Evolutionary conservation across 2,797 vertebrate species (phyloP).

Genomic region (Poeciliopsis gracilis): DNA sequence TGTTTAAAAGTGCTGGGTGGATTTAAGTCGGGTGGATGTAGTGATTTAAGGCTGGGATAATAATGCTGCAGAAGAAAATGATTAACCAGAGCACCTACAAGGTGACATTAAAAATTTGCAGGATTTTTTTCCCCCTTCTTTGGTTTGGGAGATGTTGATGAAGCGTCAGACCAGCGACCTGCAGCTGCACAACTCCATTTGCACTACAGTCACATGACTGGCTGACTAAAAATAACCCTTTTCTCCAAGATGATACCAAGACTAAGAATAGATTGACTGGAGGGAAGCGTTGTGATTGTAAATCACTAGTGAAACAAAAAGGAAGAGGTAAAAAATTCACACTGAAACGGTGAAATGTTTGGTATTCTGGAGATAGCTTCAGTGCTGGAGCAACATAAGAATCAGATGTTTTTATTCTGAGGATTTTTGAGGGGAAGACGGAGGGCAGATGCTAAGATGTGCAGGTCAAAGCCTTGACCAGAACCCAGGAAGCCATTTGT

Average conservation of each 20-base stretch:
- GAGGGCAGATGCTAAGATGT: slow-evolving; percentile 1
- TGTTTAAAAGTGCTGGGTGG: slow-evolving; percentile 30
- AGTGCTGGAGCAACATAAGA: slow-evolving; percentile 1
- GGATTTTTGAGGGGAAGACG: background rate
- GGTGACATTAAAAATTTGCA: background rate
- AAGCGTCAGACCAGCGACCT: slow-evolving; percentile 45
- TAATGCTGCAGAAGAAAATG: background rate
- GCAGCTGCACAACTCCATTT: slow-evolving; percentile 60
- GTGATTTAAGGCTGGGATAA: background rate
- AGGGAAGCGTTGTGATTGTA: slow-evolving; percentile 47
- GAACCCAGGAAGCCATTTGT: slow-evolving; percentile 9
- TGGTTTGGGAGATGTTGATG: slow-evolving; percentile 30
- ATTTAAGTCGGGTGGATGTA: background rate
- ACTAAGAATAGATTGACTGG: slow-evolving; percentile 65
- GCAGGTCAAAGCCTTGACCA: slow-evolving; percentile 5
- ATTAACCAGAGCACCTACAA: background rate
- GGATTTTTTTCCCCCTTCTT: background rate
- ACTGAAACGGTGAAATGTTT: slow-evolving; percentile 23
- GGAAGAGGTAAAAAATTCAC: too few species aligned
- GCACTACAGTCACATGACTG: slow-evolving; percentile 58
- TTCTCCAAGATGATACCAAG: slow-evolving; percentile 58
- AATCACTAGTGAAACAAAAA: slow-evolving; percentile 44
- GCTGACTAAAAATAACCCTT: slow-evolving; percentile 70
- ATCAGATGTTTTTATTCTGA: background rate
- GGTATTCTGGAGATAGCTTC: slow-evolving; percentile 33